Evolutionary conservation across 2,797 vertebrate species (phyloP).

Genomic region (Toxotes lorentzi): DNA sequence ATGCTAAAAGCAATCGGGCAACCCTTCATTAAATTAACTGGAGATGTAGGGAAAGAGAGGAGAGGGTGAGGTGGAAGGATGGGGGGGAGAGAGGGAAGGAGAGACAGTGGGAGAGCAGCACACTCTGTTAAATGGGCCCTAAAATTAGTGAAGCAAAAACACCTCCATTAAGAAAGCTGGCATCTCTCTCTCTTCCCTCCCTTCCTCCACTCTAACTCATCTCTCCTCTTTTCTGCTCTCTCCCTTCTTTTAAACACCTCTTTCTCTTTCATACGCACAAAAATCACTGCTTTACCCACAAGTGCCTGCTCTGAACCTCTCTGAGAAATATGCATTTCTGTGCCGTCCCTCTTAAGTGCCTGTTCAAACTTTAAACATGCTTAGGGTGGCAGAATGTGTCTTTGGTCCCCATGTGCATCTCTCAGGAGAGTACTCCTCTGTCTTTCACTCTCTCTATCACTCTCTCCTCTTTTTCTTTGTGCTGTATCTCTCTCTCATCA

Average conservation of each 20-base stretch:
- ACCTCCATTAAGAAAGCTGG: slow-evolving; percentile 86
- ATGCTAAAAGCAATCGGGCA: slow-evolving; percentile 92
- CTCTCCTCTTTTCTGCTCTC: slow-evolving; percentile 48
- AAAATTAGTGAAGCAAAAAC: slow-evolving; percentile 90
- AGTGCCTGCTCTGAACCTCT: slow-evolving; percentile 75
- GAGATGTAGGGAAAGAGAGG: slow-evolving; percentile 78
- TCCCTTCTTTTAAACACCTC: slow-evolving; percentile 66
- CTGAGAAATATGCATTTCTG: slow-evolving; percentile 82
- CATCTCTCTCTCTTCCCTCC: slow-evolving; percentile 71
- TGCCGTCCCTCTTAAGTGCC: slow-evolving; percentile 84
- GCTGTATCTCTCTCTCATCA: slow-evolving; percentile 50
- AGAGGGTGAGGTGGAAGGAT: slow-evolving; percentile 61
- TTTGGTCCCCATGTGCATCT: slow-evolving; percentile 69
- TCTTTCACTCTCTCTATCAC: slow-evolving; percentile 67
- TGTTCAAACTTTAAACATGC: slow-evolving; percentile 88
- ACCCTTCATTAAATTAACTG: slow-evolving; percentile 89
- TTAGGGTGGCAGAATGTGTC: slow-evolving; percentile 77
- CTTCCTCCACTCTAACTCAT: slow-evolving; percentile 61
- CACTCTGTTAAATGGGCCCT: slow-evolving; percentile 86
- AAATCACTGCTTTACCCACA: slow-evolving; percentile 83
- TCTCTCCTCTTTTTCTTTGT: slow-evolving; percentile 56
- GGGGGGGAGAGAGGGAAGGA: slow-evolving; percentile 55
- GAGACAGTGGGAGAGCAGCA: slow-evolving; percentile 68
- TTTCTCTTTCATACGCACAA: slow-evolving; percentile 59
- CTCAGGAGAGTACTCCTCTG: slow-evolving; percentile 69